These are phyloP conservation scores for Chrysemys picta DNA, from an alignment of 2,113 vertebrate genomes.

Conservation along the genomic window DNA sequence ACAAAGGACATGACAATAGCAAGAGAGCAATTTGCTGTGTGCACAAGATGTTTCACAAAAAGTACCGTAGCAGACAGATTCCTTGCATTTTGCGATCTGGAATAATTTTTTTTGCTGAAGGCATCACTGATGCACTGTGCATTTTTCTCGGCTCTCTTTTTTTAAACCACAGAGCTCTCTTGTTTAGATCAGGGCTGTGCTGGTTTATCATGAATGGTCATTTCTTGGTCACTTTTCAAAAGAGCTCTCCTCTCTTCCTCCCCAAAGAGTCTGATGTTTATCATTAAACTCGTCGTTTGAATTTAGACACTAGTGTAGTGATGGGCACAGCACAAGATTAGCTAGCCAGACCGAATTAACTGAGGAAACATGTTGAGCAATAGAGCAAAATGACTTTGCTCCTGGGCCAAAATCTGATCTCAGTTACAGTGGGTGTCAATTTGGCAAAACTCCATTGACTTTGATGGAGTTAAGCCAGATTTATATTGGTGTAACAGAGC, in stretches of 20 bases:
- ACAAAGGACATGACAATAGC: background rate
- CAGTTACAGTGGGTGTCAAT: background rate
- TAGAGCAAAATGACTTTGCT: accelerated
- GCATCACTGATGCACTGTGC: background rate
- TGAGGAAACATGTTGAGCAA: background rate
- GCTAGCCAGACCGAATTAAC: background rate
- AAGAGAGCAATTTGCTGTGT: accelerated
- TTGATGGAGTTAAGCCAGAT: no score
- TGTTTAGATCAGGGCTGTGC: background rate
- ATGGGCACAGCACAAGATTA: background rate
- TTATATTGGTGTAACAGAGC: background rate
- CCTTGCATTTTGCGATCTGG: background rate
- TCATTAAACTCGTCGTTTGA: background rate
- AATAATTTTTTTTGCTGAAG: background rate
- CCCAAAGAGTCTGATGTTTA: accelerated
- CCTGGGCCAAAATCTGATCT: accelerated
- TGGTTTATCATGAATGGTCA: background rate
- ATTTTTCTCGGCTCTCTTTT: background rate
- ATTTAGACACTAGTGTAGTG: accelerated
- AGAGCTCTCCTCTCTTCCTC: background rate
- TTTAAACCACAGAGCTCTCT: background rate
- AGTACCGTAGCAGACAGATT: background rate
- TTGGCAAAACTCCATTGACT: background rate
- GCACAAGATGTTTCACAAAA: background rate
- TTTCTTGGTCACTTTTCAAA: background rate